Evolutionary conservation across 30 jellyfish, hydroid and myxozoan genomes (phyloP).

Genomic region (Cassiopea andromeda): DNA sequence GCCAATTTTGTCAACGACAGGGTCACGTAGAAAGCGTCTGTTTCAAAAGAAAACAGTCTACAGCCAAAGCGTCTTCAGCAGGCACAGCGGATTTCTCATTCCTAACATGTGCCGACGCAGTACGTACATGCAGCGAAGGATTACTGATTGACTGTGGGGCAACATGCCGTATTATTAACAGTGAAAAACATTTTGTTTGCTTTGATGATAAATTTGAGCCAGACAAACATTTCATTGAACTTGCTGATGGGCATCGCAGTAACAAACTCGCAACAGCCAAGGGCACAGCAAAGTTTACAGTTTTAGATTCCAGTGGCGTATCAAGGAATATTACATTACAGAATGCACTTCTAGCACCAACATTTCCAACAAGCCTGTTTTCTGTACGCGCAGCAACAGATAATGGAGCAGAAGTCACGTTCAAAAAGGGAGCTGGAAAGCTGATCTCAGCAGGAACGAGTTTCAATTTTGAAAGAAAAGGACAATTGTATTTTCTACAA

Average conservation of each 20-base stretch:
- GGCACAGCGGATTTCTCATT: conserved; percentile 11
- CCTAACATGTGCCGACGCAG: conserved; percentile 35
- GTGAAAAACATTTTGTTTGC: conserved; percentile 2
- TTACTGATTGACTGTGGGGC: conserved; percentile 68
- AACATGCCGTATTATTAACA: conserved; percentile 3
- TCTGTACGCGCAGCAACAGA: conserved; percentile 37
- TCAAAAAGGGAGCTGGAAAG: neutral
- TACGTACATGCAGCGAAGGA: neutral
- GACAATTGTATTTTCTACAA: conserved; percentile 44
- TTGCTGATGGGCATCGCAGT: conserved; percentile 32
- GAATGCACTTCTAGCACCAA: conserved; percentile 34
- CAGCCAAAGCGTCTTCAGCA: conserved; percentile 24
- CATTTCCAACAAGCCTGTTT: conserved; percentile 35
- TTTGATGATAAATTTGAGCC: conserved; percentile 27
- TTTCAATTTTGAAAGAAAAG: conserved; percentile 19
- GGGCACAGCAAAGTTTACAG: conserved; percentile 33
- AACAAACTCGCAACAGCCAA: conserved; percentile 25
- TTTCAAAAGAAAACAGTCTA: conserved; percentile 13
- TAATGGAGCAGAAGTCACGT: conserved; percentile 10
- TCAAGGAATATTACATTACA: too few species aligned
- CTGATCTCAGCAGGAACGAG: conserved; percentile 3
- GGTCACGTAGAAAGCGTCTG: conserved; percentile 61
- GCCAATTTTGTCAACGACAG: conserved; percentile 43
- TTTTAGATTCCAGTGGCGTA: conserved; percentile 12
- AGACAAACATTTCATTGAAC: conserved; percentile 4